Evolutionary conservation across 1,140 invertebrate genomes (phyloP).

Genomic region (Berghia stephanieae): DNA sequence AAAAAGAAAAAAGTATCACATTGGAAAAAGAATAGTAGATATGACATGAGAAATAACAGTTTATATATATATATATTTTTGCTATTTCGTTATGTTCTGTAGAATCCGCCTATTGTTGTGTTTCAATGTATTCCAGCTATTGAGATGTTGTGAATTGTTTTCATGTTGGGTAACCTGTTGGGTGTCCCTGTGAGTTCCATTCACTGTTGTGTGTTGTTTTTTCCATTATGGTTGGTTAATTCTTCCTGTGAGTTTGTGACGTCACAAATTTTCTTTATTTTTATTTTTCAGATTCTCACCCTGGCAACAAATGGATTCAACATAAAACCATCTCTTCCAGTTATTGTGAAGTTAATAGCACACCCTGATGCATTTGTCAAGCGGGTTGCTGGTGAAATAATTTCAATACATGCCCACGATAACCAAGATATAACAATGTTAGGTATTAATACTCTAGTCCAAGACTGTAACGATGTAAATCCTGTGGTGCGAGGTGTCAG

Average conservation of each 20-base stretch:
- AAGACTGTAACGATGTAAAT: conserved; percentile 27
- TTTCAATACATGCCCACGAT: conserved; percentile 8
- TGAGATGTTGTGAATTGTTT: too few species aligned
- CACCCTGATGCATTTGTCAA: conserved; percentile 21
- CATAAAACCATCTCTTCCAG: conserved; percentile 10
- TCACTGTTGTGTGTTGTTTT: too few species aligned
- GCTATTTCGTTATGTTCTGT: too few species aligned
- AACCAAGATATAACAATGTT: conserved; percentile 24
- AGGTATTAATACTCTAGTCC: conserved; percentile 28
- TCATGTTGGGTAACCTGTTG: too few species aligned
- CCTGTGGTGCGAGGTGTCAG: conserved; percentile 20
- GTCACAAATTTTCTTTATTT: neutral
- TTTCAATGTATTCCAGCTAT: too few species aligned
- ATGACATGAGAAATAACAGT: too few species aligned
- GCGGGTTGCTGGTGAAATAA: conserved; percentile 22
- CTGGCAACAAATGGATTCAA: conserved; percentile 18
- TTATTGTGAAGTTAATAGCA: conserved; percentile 19
- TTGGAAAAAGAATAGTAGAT: too few species aligned
- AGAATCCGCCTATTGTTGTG: too few species aligned
- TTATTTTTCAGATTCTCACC: conserved; percentile 17
- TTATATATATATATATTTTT: too few species aligned
- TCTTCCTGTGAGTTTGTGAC: conserved; percentile 17
- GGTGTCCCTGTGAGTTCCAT: too few species aligned
- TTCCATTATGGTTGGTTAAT: too few species aligned
- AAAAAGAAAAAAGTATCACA: too few species aligned